Conservation (phyloP, 1,140 invertebrate species). For the Drosophila guanche region DNA sequence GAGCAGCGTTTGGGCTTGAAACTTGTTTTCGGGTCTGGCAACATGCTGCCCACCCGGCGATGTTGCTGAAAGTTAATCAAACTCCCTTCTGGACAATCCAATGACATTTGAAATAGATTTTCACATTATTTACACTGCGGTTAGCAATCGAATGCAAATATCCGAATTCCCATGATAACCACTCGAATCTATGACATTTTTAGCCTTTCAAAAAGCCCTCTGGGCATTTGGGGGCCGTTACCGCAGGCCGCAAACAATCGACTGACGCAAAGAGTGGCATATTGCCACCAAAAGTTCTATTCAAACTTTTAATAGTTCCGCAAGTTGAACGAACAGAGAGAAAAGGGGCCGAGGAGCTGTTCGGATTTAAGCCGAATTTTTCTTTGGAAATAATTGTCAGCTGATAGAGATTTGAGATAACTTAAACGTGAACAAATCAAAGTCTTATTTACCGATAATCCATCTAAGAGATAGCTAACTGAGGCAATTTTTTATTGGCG, state of each 20-base stretch:
- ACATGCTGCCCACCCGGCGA: conserved; percentile 19
- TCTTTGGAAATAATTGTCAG: neutral
- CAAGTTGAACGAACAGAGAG: neutral
- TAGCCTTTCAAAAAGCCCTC: conserved; percentile 16
- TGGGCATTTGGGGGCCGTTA: conserved; percentile 6
- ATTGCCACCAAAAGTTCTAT: conserved; percentile 34
- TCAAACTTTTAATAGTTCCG: conserved; percentile 36
- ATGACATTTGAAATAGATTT: conserved; percentile 12
- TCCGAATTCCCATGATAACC: conserved; percentile 13
- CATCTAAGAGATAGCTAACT: no score
- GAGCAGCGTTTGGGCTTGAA: conserved; percentile 27
- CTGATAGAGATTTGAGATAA: neutral
- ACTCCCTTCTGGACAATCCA: conserved; percentile 1
- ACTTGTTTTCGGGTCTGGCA: conserved; percentile 40
- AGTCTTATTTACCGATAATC: no score
- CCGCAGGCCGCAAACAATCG: conserved; percentile 32
- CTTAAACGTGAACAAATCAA: neutral
- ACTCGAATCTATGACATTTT: conserved; percentile 25
- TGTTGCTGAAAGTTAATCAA: conserved; percentile 10
- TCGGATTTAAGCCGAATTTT: conserved; percentile 20
- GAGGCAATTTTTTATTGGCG: no score
- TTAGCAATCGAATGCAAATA: conserved; percentile 17
- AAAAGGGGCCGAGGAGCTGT: neutral
- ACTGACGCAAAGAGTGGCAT: conserved; percentile 25
- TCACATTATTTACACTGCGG: conserved; percentile 17